These are phyloP conservation scores for Drosophila mulleri DNA, from an alignment of 2,888 invertebrate species.

Conservation along the genomic window DNA sequence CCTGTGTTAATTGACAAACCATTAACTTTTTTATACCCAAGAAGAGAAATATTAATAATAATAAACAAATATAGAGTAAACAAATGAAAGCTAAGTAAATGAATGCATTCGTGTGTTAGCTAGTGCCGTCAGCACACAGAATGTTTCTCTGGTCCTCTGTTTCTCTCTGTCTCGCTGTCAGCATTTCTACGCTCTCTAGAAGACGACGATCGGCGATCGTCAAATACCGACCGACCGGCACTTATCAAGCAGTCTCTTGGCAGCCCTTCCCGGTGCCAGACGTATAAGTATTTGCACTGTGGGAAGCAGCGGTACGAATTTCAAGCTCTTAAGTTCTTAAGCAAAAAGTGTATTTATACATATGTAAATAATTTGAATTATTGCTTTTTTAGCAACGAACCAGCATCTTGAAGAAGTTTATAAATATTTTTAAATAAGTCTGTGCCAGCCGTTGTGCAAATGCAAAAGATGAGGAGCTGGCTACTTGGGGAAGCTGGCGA, in stretches of 20 bases:
- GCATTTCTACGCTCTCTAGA: conserved; percentile 16
- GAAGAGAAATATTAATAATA: background rate
- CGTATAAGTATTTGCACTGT: conserved; percentile 37
- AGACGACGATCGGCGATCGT: conserved; percentile 28
- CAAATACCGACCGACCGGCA: conserved; percentile 14
- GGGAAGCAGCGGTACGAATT: conserved; percentile 12
- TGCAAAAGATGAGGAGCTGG: conserved; percentile 18
- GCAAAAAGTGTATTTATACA: conserved; percentile 1
- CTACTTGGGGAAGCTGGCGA: conserved; percentile 1
- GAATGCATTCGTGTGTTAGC: conserved; percentile 6
- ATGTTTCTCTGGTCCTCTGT: conserved; percentile 19
- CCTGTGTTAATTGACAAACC: background rate
- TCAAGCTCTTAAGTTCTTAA: background rate
- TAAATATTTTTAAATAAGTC: conserved; percentile 14
- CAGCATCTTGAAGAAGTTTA: conserved; percentile 33
- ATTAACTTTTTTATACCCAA: background rate
- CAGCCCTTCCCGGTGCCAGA: conserved; percentile 36
- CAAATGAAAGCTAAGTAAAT: background rate
- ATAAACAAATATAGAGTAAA: background rate
- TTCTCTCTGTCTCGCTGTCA: conserved; percentile 4
- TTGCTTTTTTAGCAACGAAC: conserved; percentile 17
- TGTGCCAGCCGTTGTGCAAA: background rate
- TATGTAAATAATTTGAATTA: conserved; percentile 3
- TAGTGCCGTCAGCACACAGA: conserved; percentile 22
- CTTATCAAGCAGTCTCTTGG: conserved; percentile 35